These are phyloP conservation scores for Procapra przewalskii DNA, from an alignment of 2,113 vertebrate genomes.

Conservation along the genomic window DNA sequence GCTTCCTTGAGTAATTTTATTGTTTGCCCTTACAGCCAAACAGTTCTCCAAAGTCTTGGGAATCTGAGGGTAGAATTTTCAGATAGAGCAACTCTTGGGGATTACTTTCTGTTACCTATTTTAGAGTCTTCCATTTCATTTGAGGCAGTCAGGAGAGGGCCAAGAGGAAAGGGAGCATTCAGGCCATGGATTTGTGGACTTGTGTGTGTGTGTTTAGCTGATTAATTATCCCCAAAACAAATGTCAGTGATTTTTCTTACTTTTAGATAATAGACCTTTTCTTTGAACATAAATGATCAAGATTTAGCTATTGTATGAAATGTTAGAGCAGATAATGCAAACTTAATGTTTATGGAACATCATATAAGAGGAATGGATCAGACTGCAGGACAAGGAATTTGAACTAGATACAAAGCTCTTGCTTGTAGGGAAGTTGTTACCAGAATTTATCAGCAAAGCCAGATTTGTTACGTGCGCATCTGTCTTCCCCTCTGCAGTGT, in stretches of 20 bases:
- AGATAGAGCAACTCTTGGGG: not conserved
- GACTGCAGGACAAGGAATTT: not conserved
- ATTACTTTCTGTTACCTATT: not conserved
- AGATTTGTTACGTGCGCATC: not conserved
- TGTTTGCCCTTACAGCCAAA: not conserved
- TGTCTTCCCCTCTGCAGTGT: not conserved
- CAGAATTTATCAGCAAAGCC: not conserved
- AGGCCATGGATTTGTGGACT: not conserved
- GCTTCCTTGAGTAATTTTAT: conserved; percentile 6
- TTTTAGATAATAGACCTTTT: not conserved
- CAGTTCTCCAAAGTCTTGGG: not conserved
- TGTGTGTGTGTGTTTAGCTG: not conserved
- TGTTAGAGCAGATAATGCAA: not conserved
- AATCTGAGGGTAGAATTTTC: conserved; percentile 18
- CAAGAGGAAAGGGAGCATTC: not conserved
- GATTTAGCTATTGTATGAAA: conserved; percentile 10
- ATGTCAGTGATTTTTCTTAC: not conserved
- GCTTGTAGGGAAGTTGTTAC: not conserved
- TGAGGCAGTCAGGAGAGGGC: not conserved
- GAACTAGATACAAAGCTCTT: not conserved
- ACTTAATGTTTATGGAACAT: not conserved
- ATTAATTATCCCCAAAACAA: not conserved
- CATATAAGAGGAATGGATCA: not conserved
- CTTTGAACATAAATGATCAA: conserved; percentile 22
- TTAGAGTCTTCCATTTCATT: not conserved